Base-by-base conservation (phyloP, 2,888 invertebrate genomes). In the Noctua janthina region DNA sequence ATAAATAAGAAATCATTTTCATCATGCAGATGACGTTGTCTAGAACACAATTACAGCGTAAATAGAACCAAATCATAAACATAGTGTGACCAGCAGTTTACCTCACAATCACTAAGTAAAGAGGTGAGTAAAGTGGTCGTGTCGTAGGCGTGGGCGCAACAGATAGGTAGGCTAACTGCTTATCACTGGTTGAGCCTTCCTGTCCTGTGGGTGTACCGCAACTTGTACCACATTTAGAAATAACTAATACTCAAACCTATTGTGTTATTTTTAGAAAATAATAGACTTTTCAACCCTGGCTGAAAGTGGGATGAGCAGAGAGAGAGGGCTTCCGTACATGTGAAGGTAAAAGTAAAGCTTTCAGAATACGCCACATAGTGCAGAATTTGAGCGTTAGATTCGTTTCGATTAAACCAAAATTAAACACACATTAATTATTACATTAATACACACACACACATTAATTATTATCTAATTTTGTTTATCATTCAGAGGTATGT, bases 121-220 rank as follows among this genome's bases (percentile, higher is more conserved):
- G 62, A 23, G 49, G 59, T 43, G 20, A 59, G 39, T 54, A 29
- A 49, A 59, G 71, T 23, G 49, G 67, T 54, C 54, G 59, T 59
- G 66, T 70, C 29, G 64, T 46, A 67, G 81, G 70, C 79, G 82
- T 73, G 64, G 39, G 56, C 84, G 82, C 69, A 82, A 29, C 64
- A 8, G 49, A 43, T 5, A 79, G 66, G 67, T 54, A 62, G 51
- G 54, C 66, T 54, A 71, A 76, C 84, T 43, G 64, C 74, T 51
- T 77, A 76, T 77, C 86, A 76, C 7, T 59, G 69, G 73, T 17
- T 10, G 35, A 62, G 82, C 49, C 73, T 62, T 75, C 76, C 74
- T 62, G 75, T 20, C 29, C 56, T 59, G 84, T 86, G 75, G 67
- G 85, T 51, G 85, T 76, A 20, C 29, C 29, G 35, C 67, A 23